phyloP scores from a whole-genome alignment of 2,888 invertebrate genomes.

The Drosophila antonietae region DNA sequence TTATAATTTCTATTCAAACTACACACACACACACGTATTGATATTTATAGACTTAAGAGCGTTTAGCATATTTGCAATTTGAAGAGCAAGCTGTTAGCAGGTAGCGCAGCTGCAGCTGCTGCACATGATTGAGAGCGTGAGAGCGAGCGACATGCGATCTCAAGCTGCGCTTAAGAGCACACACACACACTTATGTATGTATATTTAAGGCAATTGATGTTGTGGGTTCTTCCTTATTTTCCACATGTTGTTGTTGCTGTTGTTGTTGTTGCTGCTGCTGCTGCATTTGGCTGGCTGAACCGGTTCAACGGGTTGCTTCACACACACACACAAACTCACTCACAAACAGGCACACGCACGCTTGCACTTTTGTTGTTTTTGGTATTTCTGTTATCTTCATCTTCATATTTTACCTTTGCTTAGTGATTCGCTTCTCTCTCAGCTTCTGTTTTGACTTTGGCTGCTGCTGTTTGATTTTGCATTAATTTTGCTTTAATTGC shows the following conservation, averaged over 20 bases:
- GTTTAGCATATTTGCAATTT: conserved; percentile 5
- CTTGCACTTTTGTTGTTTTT: conserved; percentile 45
- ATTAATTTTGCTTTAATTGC: conserved; percentile 20
- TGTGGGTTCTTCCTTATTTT: conserved; percentile 24
- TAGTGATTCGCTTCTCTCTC: conserved; percentile 27
- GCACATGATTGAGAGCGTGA: conserved; percentile 1
- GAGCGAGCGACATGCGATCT: conserved; percentile 21
- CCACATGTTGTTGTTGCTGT: conserved; percentile 31
- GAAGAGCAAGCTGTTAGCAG: conserved; percentile 15
- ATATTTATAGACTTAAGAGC: conserved; percentile 9
- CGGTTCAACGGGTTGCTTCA: conserved; percentile 67
- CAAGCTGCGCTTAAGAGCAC: conserved; percentile 26
- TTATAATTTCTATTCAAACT: not conserved
- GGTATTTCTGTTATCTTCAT: conserved; percentile 31
- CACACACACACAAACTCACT: conserved; percentile 30
- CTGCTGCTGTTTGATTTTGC: conserved; percentile 21
- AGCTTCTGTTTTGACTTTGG: conserved; percentile 52
- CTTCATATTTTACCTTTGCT: conserved; percentile 51
- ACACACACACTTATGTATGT: not conserved
- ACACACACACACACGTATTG: not conserved
- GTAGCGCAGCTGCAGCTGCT: conserved; percentile 21
- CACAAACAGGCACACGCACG: conserved; percentile 20
- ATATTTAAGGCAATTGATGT: conserved; percentile 17
- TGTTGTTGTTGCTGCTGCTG: conserved; percentile 7
- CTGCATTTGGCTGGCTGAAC: conserved; percentile 52